Percentiles rank a stretch among this genome's conserved stretches.
Conservation (phyloP, 2,888 invertebrate species). For the Entomobrya multifasciata region DNA sequence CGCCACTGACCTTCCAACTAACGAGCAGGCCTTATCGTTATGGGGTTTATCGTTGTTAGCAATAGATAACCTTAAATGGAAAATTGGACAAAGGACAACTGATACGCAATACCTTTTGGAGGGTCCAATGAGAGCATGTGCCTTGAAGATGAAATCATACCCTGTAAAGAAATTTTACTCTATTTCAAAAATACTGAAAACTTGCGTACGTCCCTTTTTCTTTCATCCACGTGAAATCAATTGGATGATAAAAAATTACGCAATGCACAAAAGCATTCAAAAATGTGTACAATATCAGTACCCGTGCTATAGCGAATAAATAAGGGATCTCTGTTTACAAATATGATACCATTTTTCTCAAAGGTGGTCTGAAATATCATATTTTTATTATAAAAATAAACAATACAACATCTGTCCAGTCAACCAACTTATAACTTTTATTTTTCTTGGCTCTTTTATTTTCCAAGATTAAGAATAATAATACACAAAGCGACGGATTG, state of each 20-base stretch:
- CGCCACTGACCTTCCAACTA: no score
- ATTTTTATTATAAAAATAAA: background rate
- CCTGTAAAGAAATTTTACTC: no score
- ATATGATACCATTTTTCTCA: constrained; percentile 6
- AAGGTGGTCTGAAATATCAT: constrained; percentile 64
- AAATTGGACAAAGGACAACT: background rate
- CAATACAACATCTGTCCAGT: constrained; percentile 12
- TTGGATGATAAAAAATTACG: background rate
- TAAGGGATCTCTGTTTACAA: background rate
- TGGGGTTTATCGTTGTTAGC: no score
- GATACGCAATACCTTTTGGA: constrained; percentile 3
- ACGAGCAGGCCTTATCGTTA: no score
- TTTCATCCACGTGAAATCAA: no score
- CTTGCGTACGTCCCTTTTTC: background rate
- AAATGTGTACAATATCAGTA: background rate
- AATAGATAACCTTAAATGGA: no score
- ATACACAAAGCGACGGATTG: background rate
- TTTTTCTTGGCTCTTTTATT: no score
- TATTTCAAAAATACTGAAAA: background rate
- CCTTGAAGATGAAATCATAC: background rate
- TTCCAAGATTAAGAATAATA: no score
- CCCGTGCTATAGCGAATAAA: background rate
- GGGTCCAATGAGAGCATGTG: background rate
- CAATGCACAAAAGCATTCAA: background rate
- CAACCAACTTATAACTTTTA: no score